These are phyloP conservation scores for Euphonia xanthogaster DNA, from an alignment of 2,797 vertebrate species.

Conservation along the genomic window DNA sequence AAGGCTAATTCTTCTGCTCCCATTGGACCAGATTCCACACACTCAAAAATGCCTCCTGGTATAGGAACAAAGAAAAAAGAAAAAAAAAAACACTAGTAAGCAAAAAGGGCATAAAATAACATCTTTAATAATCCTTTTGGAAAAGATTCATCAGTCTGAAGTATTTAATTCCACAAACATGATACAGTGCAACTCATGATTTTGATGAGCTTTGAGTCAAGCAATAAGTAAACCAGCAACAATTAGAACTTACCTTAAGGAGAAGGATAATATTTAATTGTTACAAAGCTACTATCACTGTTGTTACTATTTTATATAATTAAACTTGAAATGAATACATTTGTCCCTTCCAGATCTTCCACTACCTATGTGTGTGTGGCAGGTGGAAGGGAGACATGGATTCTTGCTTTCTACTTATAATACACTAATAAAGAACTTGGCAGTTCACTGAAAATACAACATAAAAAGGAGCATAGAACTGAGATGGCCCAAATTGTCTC, in stretches of 20 bases:
- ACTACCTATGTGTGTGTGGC: accelerated
- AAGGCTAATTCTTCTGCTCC: slow-evolving; percentile 98
- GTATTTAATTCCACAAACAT: neutral
- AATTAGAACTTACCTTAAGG: neutral
- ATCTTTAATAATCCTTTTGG: neutral
- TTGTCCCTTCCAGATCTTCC: neutral
- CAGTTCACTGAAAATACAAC: neutral
- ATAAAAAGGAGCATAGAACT: neutral
- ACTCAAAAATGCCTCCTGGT: slow-evolving; percentile 97
- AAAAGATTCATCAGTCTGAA: neutral
- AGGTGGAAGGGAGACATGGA: accelerated
- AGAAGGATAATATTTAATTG: neutral
- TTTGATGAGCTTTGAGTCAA: neutral
- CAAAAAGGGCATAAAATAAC: neutral
- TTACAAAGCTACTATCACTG: neutral
- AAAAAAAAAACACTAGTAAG: neutral
- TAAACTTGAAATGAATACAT: neutral
- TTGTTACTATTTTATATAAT: neutral
- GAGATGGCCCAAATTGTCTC: neutral
- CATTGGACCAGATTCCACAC: slow-evolving; percentile 93
- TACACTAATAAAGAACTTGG: neutral
- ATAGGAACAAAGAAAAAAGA: neutral
- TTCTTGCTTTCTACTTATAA: neutral
- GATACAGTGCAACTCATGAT: neutral
- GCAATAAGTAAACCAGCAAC: neutral